Evolutionary conservation across 2,113 vertebrate species (phyloP), one percentile per base, ranked within the genome.

Genomic region (Morone chrysops): DNA sequence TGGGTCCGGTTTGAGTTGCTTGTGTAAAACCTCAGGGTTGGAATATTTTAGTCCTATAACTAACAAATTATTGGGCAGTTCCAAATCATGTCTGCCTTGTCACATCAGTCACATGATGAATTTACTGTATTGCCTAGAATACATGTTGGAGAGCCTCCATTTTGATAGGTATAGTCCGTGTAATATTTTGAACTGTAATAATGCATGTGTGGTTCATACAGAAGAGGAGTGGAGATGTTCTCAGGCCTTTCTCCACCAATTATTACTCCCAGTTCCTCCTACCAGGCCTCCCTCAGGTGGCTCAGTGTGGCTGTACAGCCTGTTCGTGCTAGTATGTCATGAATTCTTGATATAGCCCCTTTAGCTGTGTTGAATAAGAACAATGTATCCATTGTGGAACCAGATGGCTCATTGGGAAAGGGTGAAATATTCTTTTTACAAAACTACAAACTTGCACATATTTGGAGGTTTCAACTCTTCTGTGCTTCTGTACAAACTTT

Each of bases 401-500:
- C 8, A 43, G 43, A 10, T 43, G 43, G 43, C 43, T 43, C 8
- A 43, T 43, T 31, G 31, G 31, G 3, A 31, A 31, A 31, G 2
- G 31, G 31, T 31, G 31, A 31, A 31, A 31, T 31, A 31, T 31
- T 31, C 31, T 31, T 31, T 31, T 31, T 31, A 31, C 31, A 31
- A 31, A 31, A 31, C 31, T 31, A 31, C 31, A 31, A 31, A 31
- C 31, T 31, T 31, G 31, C 31, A 31, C 31, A 31, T 31, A 31
- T 31, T 3, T 31, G 31, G 31, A 31, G 31, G 31, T 31, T 31
- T 48, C 10, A 22, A 13, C 60, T 65, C 22, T 3, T 75, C 16
- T 59, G 18, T 22, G 10, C 12, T 14, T 60, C 66, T 67, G 70
- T n/a, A 6, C 48, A 75, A 79, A 66, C 36, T 70, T 41, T 41